Evolutionary conservation across 2,888 invertebrate genomes (phyloP), one percentile per base, ranked within the genome.

Genomic region (Zhengitettix transpicula): DNA sequence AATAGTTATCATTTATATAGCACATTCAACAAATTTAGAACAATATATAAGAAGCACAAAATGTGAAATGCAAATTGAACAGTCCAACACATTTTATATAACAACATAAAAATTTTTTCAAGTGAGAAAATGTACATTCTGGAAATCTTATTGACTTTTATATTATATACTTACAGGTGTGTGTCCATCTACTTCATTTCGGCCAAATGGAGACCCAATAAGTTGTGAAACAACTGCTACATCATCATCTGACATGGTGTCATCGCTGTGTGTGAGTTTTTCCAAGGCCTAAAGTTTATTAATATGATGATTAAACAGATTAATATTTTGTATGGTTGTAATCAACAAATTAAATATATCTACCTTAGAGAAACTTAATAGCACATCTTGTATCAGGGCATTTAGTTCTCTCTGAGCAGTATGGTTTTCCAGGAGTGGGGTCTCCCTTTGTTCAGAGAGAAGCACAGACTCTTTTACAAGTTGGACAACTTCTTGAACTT

Each of bases 401-500:
- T 74, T 73, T 55, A 78, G 69, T 67, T 78, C 77, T 63, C 73
- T 73, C 63, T 74, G 72, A 67, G 79, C 67, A 69, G 77, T 74
- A 69, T 76, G 67, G 68, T 77, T 78, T 52, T 78, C 78, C 42
- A 83, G 71, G 15, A 84, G 67, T 2, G 76, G 73, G 9, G 74
- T 74, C 73, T 86, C 88, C 65, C 84, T 79, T 12, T 81, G 78
- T 67, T 86, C 88, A 15, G 61, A 81, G 64, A 81, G 80, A 57
- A 89, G 78, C 56, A 87, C 83, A 0, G 86, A 82, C 66, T 87
- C 63, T 12, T 61, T 61, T 51, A 77, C 74, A 59, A 75, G 70
- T 61, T 75, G 76, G n/a, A 88, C 74, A 0, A 86, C 83, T 67
- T 88, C 87, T 66, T 81, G 78, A 5, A 90, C 80, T 64, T 85